These are phyloP conservation scores for Antheraea mylitta DNA, from an alignment of 1,140 invertebrate species.

Conservation along the genomic window DNA sequence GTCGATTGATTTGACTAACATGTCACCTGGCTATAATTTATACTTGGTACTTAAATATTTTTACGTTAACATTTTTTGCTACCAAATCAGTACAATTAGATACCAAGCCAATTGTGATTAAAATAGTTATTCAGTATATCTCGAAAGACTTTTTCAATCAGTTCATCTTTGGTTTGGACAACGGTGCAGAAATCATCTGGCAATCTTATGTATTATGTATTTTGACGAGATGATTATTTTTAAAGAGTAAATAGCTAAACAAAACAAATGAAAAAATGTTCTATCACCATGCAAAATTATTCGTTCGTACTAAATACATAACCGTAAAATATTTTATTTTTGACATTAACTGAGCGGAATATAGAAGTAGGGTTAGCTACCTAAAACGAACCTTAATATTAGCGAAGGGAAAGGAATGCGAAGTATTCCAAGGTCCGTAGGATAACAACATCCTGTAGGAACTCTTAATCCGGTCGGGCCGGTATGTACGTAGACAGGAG, in stretches of 20 bases:
- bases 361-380: not conserved
- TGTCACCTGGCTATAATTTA: conserved; percentile 14
- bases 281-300: too few species aligned
- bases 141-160: too few species aligned
- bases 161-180: too few species aligned
- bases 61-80: conserved; percentile 17
- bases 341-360: not conserved
- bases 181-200: too few species aligned
- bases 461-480: conserved; percentile 8
- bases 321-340: not conserved
- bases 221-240: too few species aligned
- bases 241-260: too few species aligned
- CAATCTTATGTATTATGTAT: too few species aligned
- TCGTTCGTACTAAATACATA: not conserved
- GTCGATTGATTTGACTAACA: conserved; percentile 19
- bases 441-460: conserved; percentile 11
- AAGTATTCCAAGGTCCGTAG: conserved; percentile 2
- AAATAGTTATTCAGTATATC: too few species aligned
- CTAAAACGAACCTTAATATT: not conserved
- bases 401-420: not conserved
- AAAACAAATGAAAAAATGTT: too few species aligned
- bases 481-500: conserved; percentile 7
- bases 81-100: too few species aligned
- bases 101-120: too few species aligned
- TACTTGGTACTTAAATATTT: conserved; percentile 16